phyloP scores from a whole-genome alignment of 2,888 invertebrate genomes.

The Xestobium rufovillosum region DNA sequence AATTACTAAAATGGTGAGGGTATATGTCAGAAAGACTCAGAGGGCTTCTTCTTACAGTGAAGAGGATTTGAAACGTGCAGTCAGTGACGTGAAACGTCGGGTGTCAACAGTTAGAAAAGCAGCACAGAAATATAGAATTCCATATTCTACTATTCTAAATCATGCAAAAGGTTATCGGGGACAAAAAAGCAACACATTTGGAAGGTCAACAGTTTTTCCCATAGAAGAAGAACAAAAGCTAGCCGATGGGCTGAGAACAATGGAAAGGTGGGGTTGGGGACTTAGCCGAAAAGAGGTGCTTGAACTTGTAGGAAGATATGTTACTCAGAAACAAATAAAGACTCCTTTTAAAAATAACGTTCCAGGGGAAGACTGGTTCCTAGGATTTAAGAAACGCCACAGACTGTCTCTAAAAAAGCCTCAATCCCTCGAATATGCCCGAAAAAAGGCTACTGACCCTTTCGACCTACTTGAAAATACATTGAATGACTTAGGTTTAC shows the following conservation, averaged over 20 bases:
- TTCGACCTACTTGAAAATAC: conserved; percentile 10
- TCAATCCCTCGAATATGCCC: conserved; percentile 29
- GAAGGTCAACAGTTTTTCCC: no score
- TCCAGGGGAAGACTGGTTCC: conserved; percentile 31
- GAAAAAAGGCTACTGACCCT: conserved; percentile 24
- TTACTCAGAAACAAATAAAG: conserved; percentile 23
- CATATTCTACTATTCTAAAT: no score
- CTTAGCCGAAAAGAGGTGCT: conserved; percentile 8
- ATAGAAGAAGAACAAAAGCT: no score
- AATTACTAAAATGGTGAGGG: no score
- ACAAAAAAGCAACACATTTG: no score
- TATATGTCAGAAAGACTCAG: no score
- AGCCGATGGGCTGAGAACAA: conserved; percentile 4
- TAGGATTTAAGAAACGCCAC: conserved; percentile 27
- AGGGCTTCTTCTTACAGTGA: no score
- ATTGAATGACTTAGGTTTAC: conserved; percentile 12
- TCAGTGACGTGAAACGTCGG: no score
- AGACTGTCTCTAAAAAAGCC: conserved; percentile 31
- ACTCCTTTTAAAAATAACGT: conserved; percentile 30
- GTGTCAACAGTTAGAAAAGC: no score
- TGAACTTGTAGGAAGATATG: conserved; percentile 6
- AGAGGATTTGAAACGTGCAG: no score
- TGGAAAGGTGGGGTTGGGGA: conserved; percentile 10
- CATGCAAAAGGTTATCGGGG: no score
- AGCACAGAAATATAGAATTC: no score